Percentiles rank a stretch among this genome's conserved stretches.
Evolutionary conservation across 2,888 invertebrate genomes (phyloP).

Genomic region (Micoletzkya japonica): DNA sequence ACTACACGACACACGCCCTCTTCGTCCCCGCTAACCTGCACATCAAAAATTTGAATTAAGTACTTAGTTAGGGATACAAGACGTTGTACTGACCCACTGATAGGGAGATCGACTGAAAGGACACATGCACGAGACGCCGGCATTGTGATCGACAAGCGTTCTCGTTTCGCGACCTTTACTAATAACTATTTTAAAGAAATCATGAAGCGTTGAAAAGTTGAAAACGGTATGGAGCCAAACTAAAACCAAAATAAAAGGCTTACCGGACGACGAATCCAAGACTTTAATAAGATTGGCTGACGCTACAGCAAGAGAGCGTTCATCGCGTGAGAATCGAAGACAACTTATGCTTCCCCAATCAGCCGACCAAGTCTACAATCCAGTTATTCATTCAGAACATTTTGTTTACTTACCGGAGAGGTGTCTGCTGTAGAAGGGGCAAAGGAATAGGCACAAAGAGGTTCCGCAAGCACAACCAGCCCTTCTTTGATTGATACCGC

Average conservation of each 20-base stretch:
- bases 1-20: slow-evolving; percentile 17
- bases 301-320: slow-evolving; percentile 8
- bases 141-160: slow-evolving; percentile 1
- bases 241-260: too few species aligned
- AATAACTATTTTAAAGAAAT: not conserved
- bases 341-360: not conserved
- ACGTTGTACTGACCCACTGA: slow-evolving; percentile 21
- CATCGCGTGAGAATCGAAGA: slow-evolving; percentile 1
- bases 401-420: not conserved
- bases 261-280: slow-evolving; percentile 5
- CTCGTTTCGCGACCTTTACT: slow-evolving; percentile 8
- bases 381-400: slow-evolving; percentile 1
- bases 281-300: slow-evolving; percentile 8
- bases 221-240: too few species aligned
- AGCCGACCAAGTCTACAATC: not conserved
- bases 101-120: slow-evolving; percentile 17
- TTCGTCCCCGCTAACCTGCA: slow-evolving; percentile 16
- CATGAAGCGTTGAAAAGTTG: too few species aligned
- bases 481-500: slow-evolving; percentile 16
- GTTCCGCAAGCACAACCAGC: not conserved
- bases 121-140: not conserved
- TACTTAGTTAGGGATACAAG: too few species aligned
- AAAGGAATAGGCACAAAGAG: slow-evolving; percentile 4
- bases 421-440: not conserved
- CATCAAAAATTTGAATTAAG: too few species aligned